Evolutionary conservation across 1,140 invertebrate genomes (phyloP).

Genomic region (Macrotrachela quadricornifera): DNA sequence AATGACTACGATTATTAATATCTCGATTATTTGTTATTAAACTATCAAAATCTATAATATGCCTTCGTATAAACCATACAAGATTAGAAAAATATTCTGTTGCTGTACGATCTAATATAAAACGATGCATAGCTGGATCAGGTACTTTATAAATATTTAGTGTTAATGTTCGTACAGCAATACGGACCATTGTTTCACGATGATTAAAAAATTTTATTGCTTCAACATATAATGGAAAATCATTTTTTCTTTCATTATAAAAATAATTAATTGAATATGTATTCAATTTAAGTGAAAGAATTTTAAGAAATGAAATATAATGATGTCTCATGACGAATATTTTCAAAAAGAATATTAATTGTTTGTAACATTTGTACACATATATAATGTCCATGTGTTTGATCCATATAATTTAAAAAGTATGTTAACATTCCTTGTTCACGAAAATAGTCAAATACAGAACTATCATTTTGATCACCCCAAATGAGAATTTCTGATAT

Average conservation of each 20-base stretch:
- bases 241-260: slow-evolving; percentile 66
- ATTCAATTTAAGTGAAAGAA: slow-evolving; percentile 90
- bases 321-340: slow-evolving; percentile 96
- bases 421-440: slow-evolving; percentile 98
- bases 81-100: slow-evolving; percentile 93
- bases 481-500: slow-evolving; percentile 98
- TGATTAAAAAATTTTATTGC: slow-evolving; percentile 99
- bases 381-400: slow-evolving; percentile 85
- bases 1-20: no score
- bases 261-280: slow-evolving; percentile 97
- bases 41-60: slow-evolving; percentile 75
- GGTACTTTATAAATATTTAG: slow-evolving; percentile 62
- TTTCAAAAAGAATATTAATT: slow-evolving; percentile 95
- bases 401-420: slow-evolving; percentile 85
- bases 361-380: slow-evolving; percentile 94
- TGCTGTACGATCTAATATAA: slow-evolving; percentile 80
- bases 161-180: slow-evolving; percentile 85
- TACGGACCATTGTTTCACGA: slow-evolving; percentile 91
- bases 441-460: slow-evolving; percentile 95
- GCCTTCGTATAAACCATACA: slow-evolving; percentile 97
- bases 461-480: slow-evolving; percentile 98
- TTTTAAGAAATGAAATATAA: slow-evolving; percentile 96
- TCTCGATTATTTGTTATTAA: no score
- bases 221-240: slow-evolving; percentile 94
- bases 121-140: slow-evolving; percentile 58